Evolutionary conservation across 1,140 invertebrate species (phyloP).

Genomic region (Bilobella aurantiaca): DNA sequence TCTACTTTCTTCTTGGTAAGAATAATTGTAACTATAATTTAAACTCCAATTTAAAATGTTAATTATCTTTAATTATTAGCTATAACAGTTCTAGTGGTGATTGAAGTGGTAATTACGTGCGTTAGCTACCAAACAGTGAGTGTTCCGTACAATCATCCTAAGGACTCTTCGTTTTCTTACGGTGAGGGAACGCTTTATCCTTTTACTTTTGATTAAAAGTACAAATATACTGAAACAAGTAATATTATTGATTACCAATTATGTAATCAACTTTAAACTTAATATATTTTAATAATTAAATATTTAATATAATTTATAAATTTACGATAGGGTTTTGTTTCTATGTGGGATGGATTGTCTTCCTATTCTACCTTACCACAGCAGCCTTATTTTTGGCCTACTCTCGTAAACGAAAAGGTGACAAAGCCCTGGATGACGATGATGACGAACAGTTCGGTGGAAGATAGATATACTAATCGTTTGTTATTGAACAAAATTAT

Average conservation of each 20-base stretch:
- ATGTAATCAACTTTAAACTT: too few species aligned
- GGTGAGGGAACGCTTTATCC: constrained; percentile 13
- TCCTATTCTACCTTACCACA: constrained; percentile 56
- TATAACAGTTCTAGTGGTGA: constrained; percentile 61
- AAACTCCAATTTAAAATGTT: constrained; percentile 8
- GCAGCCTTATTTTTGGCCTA: constrained; percentile 64
- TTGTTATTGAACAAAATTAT: too few species aligned
- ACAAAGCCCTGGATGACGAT: constrained; percentile 22
- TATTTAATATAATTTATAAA: too few species aligned
- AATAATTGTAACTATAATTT: constrained; percentile 5
- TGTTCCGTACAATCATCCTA: constrained; percentile 56
- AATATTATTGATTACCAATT: too few species aligned
- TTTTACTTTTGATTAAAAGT: too few species aligned
- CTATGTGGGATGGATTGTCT: constrained; percentile 67
- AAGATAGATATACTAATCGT: too few species aligned
- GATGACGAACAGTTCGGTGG: constrained; percentile 29
- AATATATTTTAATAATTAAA: too few species aligned
- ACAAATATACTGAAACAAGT: too few species aligned
- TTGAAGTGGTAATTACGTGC: constrained; percentile 64
- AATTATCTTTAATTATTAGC: constrained; percentile 44
- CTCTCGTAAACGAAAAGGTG: constrained; percentile 58
- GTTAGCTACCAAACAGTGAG: constrained; percentile 58
- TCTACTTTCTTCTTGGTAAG: constrained; percentile 71
- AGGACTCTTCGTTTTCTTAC: constrained; percentile 43
- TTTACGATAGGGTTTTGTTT: constrained; percentile 63